phyloP scores from a whole-genome alignment of 2,888 invertebrate genomes.

The Kryphioiulus occultus region DNA sequence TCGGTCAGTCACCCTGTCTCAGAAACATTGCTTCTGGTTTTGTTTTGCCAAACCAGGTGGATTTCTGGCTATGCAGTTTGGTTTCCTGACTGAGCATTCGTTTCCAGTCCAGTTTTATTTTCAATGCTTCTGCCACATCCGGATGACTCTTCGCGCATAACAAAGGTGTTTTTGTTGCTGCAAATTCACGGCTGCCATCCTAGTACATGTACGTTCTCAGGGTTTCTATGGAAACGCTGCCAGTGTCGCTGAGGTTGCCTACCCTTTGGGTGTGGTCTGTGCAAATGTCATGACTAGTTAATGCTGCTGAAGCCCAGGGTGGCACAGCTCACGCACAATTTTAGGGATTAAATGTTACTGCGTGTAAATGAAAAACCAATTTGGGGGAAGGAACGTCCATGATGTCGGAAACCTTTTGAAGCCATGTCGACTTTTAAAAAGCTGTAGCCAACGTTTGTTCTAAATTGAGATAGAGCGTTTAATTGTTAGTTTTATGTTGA shows the following conservation, averaged over 20 bases:
- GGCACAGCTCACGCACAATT: not conserved
- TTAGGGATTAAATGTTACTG: slow-evolving; percentile 13
- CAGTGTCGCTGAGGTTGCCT: not conserved
- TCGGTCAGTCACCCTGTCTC: too few relatives aligned
- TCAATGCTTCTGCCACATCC: not conserved
- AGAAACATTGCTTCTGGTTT: too few relatives aligned
- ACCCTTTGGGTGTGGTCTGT: slow-evolving; percentile 30
- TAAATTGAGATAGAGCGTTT: not conserved
- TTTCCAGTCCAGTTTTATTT: not conserved
- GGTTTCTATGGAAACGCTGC: not conserved
- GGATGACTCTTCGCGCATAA: not conserved
- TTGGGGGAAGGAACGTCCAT: not conserved
- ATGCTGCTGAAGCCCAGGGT: slow-evolving; percentile 25
- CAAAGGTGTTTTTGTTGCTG: not conserved
- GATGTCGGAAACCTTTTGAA: not conserved
- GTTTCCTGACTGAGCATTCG: not conserved
- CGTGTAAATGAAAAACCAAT: slow-evolving; percentile 35
- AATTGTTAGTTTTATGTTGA: not conserved
- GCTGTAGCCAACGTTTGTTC: not conserved
- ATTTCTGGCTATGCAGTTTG: not conserved
- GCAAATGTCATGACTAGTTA: slow-evolving; percentile 31
- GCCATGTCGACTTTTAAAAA: not conserved
- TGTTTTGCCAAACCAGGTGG: not conserved
- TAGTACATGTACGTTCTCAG: not conserved
- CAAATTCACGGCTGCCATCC: not conserved